These are phyloP conservation scores for Drosophila testacea DNA, from an alignment of 2,888 invertebrate species.

Conservation along the genomic window DNA sequence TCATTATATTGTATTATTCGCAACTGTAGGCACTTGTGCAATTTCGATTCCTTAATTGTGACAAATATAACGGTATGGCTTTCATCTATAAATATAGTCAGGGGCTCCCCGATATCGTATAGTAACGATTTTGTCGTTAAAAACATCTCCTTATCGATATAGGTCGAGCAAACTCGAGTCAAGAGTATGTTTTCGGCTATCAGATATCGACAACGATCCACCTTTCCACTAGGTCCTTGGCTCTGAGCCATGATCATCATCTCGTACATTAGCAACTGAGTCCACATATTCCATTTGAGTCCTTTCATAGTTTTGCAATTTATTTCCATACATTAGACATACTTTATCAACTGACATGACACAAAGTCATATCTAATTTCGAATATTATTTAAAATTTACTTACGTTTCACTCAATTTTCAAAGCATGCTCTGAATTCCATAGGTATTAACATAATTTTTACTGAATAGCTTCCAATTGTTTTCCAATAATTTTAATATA, in stretches of 20 bases:
- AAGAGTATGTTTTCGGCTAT: neutral
- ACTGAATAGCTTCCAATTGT: too few relatives aligned
- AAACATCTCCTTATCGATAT: neutral
- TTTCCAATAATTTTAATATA: too few relatives aligned
- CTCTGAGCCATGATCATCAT: neutral
- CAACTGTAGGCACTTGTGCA: constrained; percentile 7
- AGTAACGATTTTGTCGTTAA: constrained; percentile 2
- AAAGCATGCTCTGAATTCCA: too few relatives aligned
- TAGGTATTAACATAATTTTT: too few relatives aligned
- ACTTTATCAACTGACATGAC: too few relatives aligned
- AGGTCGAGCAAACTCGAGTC: constrained; percentile 1
- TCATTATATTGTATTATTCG: neutral
- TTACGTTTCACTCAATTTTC: neutral
- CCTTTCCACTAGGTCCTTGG: neutral
- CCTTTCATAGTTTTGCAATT: too few relatives aligned
- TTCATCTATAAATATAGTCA: constrained; percentile 14
- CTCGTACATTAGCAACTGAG: neutral
- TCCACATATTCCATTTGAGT: neutral
- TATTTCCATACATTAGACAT: too few relatives aligned
- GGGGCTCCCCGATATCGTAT: neutral
- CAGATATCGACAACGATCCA: constrained; percentile 7
- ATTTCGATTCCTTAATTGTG: neutral
- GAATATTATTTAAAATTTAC: neutral
- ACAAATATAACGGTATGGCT: constrained; percentile 4
- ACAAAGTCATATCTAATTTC: neutral